These are phyloP conservation scores for Epirrhoe alternata DNA, from an alignment of 2,888 invertebrate genomes.

Conservation along the genomic window DNA sequence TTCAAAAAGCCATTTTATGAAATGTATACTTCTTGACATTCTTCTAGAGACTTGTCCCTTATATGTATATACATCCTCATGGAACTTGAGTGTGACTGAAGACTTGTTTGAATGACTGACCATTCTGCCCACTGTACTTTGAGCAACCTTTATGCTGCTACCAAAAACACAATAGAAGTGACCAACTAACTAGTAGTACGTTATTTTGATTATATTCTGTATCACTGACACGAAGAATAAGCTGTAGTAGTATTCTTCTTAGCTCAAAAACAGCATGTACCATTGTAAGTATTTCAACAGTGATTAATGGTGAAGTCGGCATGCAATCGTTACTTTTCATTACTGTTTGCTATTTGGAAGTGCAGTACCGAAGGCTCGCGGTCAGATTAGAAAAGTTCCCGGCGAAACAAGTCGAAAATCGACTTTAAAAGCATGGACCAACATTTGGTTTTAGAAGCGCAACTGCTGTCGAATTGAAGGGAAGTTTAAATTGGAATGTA, in stretches of 20 bases:
- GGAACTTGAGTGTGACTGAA: no score
- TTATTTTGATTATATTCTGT: not conserved
- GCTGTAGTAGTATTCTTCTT: slow-evolving; percentile 23
- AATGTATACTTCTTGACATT: no score
- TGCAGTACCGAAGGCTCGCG: slow-evolving; percentile 77
- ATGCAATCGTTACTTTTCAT: slow-evolving; percentile 85
- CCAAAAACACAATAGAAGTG: no score
- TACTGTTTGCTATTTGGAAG: slow-evolving; percentile 81
- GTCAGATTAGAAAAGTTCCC: slow-evolving; percentile 84
- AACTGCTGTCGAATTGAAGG: slow-evolving; percentile 73
- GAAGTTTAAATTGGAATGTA: slow-evolving; percentile 85
- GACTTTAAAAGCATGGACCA: slow-evolving; percentile 81
- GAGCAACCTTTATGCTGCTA: no score
- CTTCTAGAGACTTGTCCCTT: no score
- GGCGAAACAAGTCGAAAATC: slow-evolving; percentile 80
- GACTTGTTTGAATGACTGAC: no score
- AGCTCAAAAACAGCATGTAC: slow-evolving; percentile 38
- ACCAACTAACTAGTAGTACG: no score
- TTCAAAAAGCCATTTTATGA: not conserved
- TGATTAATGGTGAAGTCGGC: slow-evolving; percentile 81
- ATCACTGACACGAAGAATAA: not conserved
- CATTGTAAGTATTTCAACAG: slow-evolving; percentile 54
- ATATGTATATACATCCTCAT: no score
- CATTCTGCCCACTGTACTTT: no score
- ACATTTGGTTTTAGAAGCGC: slow-evolving; percentile 83